Base-by-base conservation (phyloP, 2,113 vertebrate species). In the Notothenia rossii region DNA sequence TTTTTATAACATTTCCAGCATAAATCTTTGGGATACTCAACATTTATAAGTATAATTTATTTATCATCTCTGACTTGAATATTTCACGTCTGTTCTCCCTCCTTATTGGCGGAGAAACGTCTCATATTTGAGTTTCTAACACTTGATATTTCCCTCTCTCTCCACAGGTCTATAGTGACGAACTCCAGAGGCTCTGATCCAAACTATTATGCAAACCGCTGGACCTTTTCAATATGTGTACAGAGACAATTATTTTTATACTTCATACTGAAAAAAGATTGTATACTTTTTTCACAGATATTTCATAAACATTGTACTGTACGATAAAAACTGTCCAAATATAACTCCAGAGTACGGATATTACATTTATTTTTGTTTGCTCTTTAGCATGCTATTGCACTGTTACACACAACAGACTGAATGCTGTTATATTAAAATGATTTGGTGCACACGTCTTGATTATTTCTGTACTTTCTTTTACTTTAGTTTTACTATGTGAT, bases 201-300 rank as follows among this genome's bases (percentile, higher is more conserved):
- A 90, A 89, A 93, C 90, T 79, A 91, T 94, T 95, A 96, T 95
- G 94, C 95, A 95, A 95, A 93, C 88, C 84, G 86, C 88, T 86
- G 93, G 94, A 94, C 87, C 94, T 95, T 95, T 95, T 94, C 73
- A 95, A 92, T 91, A 94, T 83, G 86, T 91, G 88, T 88, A 88
- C 80, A 89, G 75, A 91, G 70, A 89, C 90, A 65, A 86, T 88
- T 95, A 95, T 95, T 95, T 95, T 95, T 95, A 59, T 95, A 94
- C 86, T 75, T 91, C 88, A 83, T 67, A 87, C 72, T 22, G 63
- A 86, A 83, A 89, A 83, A 85, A 89, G 72, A 94, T 94, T 94
- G 91, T 95, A 93, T 94, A 95, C 91, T 92, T 95, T 94, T 85
- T 93, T 89, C 88, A 93, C 89, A 58, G 76, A 90, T 89, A 89